phyloP scores from a whole-genome alignment of 2,113 vertebrate species.

The Grammomys surdaster region DNA sequence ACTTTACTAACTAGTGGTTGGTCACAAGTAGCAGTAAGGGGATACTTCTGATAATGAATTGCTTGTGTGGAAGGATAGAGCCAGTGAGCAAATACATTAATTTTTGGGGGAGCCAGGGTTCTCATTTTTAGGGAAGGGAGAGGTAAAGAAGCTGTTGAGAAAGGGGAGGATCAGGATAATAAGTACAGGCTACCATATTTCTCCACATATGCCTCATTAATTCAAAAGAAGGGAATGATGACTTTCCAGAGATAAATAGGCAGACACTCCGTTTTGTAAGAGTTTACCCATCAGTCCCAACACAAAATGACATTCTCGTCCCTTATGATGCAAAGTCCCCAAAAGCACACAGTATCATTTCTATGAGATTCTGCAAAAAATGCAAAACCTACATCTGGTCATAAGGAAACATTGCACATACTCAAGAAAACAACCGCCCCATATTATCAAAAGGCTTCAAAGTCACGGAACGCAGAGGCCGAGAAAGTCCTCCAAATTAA shows the following conservation, averaged over 20 bases:
- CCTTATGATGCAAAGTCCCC: background rate
- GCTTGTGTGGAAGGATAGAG: background rate
- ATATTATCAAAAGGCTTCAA: background rate
- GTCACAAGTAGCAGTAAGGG: background rate
- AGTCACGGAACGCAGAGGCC: background rate
- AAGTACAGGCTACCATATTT: background rate
- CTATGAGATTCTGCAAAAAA: background rate
- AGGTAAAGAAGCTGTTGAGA: background rate
- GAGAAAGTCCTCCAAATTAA: background rate
- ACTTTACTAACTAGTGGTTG: background rate
- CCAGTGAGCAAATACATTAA: background rate
- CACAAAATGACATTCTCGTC: background rate
- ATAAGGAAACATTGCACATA: background rate
- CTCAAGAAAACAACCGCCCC: constrained; percentile 1
- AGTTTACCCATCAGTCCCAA: background rate
- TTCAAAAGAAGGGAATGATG: background rate
- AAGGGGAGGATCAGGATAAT: background rate
- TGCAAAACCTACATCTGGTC: background rate
- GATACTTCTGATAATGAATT: background rate
- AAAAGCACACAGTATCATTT: background rate
- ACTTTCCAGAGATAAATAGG: constrained; percentile 1
- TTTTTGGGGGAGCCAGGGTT: background rate
- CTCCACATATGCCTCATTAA: background rate
- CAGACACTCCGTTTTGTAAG: background rate
- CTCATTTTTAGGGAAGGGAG: background rate